A percentile compares a stretch with the other conserved stretches of the same genome.
phyloP scores from a whole-genome alignment of 2,113 vertebrate species.

The Peromyscus californicus region DNA sequence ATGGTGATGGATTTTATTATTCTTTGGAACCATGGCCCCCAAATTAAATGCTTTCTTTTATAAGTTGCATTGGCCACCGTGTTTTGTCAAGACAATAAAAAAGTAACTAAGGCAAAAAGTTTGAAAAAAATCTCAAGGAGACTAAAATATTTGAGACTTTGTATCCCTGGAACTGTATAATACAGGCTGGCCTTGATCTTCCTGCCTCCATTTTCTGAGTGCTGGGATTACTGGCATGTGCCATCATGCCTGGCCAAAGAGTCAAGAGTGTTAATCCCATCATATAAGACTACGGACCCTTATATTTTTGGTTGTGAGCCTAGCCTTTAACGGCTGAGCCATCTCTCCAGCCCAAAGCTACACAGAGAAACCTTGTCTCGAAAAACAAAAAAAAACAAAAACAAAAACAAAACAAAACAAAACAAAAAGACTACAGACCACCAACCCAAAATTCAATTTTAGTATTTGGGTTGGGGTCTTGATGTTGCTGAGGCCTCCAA shows the following conservation, averaged over 20 bases:
- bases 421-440: not conserved
- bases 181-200: not conserved
- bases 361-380: too few species aligned
- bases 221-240: not conserved
- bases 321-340: too few species aligned
- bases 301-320: too few species aligned
- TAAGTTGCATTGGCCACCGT: not conserved
- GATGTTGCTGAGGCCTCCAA: not conserved
- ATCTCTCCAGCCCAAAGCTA: too few species aligned
- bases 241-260: not conserved
- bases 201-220: not conserved
- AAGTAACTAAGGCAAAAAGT: not conserved
- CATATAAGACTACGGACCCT: not conserved
- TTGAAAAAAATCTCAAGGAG: constrained; percentile 36
- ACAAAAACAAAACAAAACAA: too few species aligned
- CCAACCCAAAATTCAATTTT: not conserved
- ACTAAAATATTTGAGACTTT: not conserved
- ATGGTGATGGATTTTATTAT: not conserved
- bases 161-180: not conserved
- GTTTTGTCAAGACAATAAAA: not conserved
- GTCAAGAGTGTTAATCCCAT: not conserved
- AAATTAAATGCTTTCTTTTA: not conserved
- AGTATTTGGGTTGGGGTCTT: not conserved
- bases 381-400: too few species aligned
- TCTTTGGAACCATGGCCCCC: not conserved